Percentiles rank a stretch among this genome's conserved stretches.
phyloP scores from a whole-genome alignment of 2,797 vertebrate genomes.

The Halcyon smyrnensis region DNA sequence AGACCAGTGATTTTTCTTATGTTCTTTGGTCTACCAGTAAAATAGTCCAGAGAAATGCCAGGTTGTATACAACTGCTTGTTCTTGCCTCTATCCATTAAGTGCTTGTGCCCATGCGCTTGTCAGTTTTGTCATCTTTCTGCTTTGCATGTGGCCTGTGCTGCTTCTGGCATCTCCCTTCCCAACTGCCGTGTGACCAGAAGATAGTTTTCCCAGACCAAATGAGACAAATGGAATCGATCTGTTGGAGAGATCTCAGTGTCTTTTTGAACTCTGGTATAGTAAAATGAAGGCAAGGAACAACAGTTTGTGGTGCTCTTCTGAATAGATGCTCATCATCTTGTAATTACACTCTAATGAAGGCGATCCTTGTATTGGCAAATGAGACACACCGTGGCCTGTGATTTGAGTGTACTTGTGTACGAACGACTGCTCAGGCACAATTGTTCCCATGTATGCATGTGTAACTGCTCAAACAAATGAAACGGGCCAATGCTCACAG shows the following conservation, averaged over 20 bases:
- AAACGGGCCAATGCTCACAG: background rate
- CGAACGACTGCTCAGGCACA: background rate
- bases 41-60: background rate
- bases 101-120: background rate
- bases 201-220: background rate
- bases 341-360: background rate
- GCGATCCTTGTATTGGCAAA: background rate
- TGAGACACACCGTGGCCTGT: background rate
- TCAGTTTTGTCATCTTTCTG: background rate
- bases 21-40: background rate
- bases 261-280: background rate
- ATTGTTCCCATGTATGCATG: background rate
- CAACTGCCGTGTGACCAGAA: background rate
- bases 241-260: background rate
- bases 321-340: background rate
- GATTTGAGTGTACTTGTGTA: background rate
- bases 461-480: background rate
- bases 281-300: background rate
- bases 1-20: background rate
- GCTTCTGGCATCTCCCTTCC: background rate
- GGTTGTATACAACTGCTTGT: background rate
- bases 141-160: background rate
- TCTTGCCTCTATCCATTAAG: background rate
- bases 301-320: background rate
- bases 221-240: rapidly evolving